Base-by-base conservation (phyloP, 1,140 invertebrate genomes). In the Drosophila miranda region DNA sequence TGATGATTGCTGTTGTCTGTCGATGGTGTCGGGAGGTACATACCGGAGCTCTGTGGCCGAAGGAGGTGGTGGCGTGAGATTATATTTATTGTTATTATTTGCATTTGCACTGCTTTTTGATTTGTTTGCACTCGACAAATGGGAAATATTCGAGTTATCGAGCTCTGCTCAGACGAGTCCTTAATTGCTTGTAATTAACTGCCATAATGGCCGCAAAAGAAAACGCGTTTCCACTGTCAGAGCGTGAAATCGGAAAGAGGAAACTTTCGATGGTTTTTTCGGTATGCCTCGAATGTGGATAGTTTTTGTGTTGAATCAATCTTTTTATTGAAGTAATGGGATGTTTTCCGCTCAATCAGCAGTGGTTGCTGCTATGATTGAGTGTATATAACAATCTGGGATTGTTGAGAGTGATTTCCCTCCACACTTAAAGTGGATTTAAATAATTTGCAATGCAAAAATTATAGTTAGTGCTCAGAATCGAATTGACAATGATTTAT, bases 181-280 rank as follows among this genome's bases (percentile, higher is more conserved):
- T 63, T 84, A 80, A 84, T 84, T 77, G 77, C 73, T 73, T 67
- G 73, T 77, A 86, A 86, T 86, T 86, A 86, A 77, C 76, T 74
- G 60, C 26, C 69, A 60, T 67, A 60, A 75, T 75, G 54, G 50
- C 14, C 16, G 42, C 56, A 44, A 49, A 45, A 38, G 34, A 38
- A 38, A 54, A 53, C 13, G 30, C 44, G 7, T 43, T 56, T 60
- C 19, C 63, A 51, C 30, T 44, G 56, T 53, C 44, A 49, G 56
- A 14, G 58, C 68, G 52, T 63, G 43, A 77, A 68, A 64, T 56
- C 55, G 38, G 55, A 8, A 28, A 6, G 28, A 21, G 11, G 5
- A 8, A 26, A 21, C 9, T 28, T 21, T 56, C 2, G 21, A 30
- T 57, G 14, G 13, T 4, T 38, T 13, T 5, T 13, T 38, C 11